Evolutionary conservation across 2,797 vertebrate genomes (phyloP).

Genomic region (Anniella stebbinsi): DNA sequence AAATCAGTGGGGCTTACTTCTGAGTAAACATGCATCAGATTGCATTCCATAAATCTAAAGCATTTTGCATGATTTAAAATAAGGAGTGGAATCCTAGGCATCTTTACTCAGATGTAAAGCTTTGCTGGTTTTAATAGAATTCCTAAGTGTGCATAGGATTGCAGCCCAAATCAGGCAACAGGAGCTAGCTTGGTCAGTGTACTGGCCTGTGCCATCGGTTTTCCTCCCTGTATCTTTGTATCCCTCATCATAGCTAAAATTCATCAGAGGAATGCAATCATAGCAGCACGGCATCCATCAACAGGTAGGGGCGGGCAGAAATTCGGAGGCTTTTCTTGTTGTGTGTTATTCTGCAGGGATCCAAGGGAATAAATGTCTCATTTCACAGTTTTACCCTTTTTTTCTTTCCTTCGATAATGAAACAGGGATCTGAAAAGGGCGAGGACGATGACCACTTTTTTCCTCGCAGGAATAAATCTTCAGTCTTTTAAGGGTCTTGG

Average conservation of each 20-base stretch:
- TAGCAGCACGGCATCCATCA: slow-evolving; percentile 31
- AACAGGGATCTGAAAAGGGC: slow-evolving; percentile 40
- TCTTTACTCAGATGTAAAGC: neutral
- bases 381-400: slow-evolving; percentile 35
- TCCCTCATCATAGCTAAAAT: neutral
- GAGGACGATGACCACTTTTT: slow-evolving; percentile 45
- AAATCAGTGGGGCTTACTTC: neutral
- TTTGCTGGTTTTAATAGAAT: neutral
- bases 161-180: neutral
- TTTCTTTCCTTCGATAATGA: slow-evolving; percentile 34
- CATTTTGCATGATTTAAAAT: neutral
- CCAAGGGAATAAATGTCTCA: slow-evolving; percentile 51
- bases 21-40: neutral
- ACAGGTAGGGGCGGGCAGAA: slow-evolving; percentile 26
- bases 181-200: neutral
- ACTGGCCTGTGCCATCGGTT: neutral
- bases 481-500: neutral
- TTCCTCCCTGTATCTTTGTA: neutral
- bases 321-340: slow-evolving; percentile 37
- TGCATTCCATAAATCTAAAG: neutral
- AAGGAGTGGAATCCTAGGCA: neutral
- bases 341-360: slow-evolving; percentile 28
- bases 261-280: neutral
- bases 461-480: slow-evolving; percentile 40
- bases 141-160: neutral